Conservation (phyloP, 2,113 vertebrate genomes). For the Datnioides undecimradiatus region DNA sequence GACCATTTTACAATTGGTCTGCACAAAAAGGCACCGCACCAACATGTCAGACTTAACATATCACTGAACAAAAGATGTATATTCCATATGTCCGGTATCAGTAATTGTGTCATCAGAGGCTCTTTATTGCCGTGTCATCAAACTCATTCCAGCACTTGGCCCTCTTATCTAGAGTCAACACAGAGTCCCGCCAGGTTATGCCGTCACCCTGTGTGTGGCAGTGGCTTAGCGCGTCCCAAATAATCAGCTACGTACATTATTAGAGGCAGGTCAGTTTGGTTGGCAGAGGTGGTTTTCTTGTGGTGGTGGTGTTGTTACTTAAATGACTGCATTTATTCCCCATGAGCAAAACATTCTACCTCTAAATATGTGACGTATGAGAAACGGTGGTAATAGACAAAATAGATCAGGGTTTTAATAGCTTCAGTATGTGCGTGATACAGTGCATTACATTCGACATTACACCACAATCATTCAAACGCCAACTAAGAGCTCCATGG, state of each 20-base stretch:
- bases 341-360: background rate
- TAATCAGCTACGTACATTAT: background rate
- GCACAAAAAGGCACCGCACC: no score
- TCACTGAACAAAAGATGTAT: no score
- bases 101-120: no score
- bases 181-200: slow-evolving; percentile 7
- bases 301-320: background rate
- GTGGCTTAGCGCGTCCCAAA: background rate
- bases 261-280: background rate
- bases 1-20: no score
- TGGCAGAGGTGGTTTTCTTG: background rate
- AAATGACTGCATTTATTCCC: background rate
- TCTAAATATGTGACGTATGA: background rate
- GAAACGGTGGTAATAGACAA: background rate
- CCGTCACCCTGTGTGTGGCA: slow-evolving; percentile 30
- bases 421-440: background rate
- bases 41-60: no score
- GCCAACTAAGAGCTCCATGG: background rate
- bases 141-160: slow-evolving; percentile 50
- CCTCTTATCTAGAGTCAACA: slow-evolving; percentile 74
- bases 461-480: background rate
- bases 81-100: no score
- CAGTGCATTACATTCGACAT: background rate
- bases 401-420: background rate
- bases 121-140: slow-evolving; percentile 48